Evolutionary conservation across 2,888 invertebrate genomes (phyloP).

Genomic region (Unio delphinus): DNA sequence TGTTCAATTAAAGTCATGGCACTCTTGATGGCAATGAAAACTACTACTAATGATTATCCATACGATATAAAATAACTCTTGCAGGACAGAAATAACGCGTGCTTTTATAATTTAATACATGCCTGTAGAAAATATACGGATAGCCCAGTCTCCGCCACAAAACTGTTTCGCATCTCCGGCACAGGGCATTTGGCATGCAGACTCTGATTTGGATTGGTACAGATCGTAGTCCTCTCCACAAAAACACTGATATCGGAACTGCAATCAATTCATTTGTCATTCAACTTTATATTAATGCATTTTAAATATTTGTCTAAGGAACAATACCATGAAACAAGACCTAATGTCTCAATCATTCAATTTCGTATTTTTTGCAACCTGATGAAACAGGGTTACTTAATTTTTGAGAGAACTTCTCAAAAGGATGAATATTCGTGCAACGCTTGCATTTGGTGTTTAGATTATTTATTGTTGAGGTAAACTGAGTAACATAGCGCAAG

Average conservation of each 20-base stretch:
- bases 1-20: too few relatives aligned
- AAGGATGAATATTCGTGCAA: too few relatives aligned
- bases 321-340: background rate
- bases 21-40: too few relatives aligned
- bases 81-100: background rate
- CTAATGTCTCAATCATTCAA: background rate
- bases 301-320: background rate
- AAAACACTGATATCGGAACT: constrained; percentile 37
- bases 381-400: too few relatives aligned
- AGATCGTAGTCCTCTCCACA: constrained; percentile 41
- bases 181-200: constrained; percentile 40
- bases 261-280: constrained; percentile 1
- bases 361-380: too few relatives aligned
- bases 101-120: background rate
- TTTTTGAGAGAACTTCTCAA: too few relatives aligned
- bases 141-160: constrained; percentile 43
- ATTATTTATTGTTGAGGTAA: too few relatives aligned
- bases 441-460: too few relatives aligned
- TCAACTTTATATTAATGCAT: background rate
- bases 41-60: background rate
- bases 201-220: constrained; percentile 5
- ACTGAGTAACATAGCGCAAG: too few relatives aligned
- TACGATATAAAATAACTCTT: background rate
- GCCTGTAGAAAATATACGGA: constrained; percentile 46
- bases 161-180: constrained; percentile 25